Evolutionary conservation across 2,888 invertebrate genomes (phyloP).

Genomic region (Ctena decussata): DNA sequence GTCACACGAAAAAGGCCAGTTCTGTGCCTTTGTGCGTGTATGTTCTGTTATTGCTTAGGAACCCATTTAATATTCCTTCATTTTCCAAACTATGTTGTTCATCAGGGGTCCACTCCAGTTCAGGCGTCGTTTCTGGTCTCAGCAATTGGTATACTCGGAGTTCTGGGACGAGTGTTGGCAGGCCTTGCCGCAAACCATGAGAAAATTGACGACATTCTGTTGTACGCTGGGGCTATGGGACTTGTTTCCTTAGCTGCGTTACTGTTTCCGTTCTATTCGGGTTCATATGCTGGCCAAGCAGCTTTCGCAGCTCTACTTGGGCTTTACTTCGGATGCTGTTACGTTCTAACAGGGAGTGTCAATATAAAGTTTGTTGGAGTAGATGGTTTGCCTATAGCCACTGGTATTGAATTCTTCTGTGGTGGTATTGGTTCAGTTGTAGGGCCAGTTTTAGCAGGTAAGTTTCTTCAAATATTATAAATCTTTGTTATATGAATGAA

Average conservation of each 20-base stretch:
- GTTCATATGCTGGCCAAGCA: conserved; percentile 34
- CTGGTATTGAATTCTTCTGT: conserved; percentile 51
- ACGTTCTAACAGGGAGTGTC: conserved; percentile 37
- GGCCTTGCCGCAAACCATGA: conserved; percentile 33
- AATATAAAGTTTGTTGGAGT: conserved; percentile 47
- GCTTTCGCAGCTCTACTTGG: conserved; percentile 41
- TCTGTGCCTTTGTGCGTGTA: conserved; percentile 33
- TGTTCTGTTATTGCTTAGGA: conserved; percentile 38
- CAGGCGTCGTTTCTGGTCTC: conserved; percentile 41
- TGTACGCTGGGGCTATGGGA: conserved; percentile 29
- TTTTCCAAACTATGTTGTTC: conserved; percentile 40
- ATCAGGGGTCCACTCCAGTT: conserved; percentile 23
- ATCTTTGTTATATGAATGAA: too few species aligned
- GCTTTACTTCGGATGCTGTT: conserved; percentile 44
- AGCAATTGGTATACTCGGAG: conserved; percentile 26
- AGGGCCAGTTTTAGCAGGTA: conserved; percentile 59
- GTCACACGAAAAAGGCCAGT: conserved; percentile 36
- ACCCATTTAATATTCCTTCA: conserved; percentile 32
- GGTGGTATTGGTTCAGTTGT: conserved; percentile 48
- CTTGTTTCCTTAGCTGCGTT: conserved; percentile 38
- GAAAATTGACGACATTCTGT: conserved; percentile 16
- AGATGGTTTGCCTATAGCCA: conserved; percentile 46
- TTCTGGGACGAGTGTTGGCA: conserved; percentile 43
- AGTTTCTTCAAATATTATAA: too few species aligned
- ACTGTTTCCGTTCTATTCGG: conserved; percentile 35